phyloP scores from a whole-genome alignment of 2,113 vertebrate species.

The Oceanodroma tethys region DNA sequence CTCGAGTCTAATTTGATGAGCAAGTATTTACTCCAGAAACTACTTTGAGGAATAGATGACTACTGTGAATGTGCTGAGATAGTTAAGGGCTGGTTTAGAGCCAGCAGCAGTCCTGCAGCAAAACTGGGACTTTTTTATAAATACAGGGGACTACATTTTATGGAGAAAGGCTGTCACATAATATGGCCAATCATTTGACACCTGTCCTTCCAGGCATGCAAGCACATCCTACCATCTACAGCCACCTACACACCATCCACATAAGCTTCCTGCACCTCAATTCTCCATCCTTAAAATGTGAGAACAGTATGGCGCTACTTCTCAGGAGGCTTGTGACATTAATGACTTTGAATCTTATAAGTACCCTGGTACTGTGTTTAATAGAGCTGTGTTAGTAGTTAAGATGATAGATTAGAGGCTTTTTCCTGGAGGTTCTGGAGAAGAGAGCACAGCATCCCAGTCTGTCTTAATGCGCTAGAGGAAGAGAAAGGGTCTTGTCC shows the following conservation, averaged over 20 bases:
- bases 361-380: not conserved
- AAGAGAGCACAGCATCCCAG: not conserved
- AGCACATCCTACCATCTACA: not conserved
- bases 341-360: not conserved
- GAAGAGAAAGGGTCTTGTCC: conserved; percentile 27
- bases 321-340: not conserved
- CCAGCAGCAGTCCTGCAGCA: not conserved
- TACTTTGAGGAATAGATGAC: not conserved
- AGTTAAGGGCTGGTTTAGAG: not conserved
- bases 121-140: not conserved
- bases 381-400: not conserved
- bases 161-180: not conserved
- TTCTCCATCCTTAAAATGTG: not conserved
- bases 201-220: not conserved
- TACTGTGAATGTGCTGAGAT: not conserved
- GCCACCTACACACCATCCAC: not conserved
- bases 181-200: not conserved
- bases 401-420: not conserved
- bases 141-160: not conserved
- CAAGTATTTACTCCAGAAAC: not conserved
- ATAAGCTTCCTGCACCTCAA: not conserved
- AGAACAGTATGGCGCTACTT: not conserved
- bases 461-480: not conserved
- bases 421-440: not conserved
- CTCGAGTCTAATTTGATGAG: not conserved